phyloP scores from a whole-genome alignment of 2,113 vertebrate species.

The Serilophus lunatus region DNA sequence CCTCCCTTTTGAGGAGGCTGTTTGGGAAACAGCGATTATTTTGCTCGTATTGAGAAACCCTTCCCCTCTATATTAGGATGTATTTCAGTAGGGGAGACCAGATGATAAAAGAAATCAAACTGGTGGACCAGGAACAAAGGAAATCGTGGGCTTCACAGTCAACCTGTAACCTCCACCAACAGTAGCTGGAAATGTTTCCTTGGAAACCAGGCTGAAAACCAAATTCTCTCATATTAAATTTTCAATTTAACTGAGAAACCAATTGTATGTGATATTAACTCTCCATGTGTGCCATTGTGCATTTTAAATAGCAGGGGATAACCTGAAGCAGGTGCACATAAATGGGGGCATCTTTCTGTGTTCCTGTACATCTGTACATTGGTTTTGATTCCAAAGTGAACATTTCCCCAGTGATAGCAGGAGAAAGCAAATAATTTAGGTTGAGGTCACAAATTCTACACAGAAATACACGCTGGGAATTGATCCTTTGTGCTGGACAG shows the following conservation, averaged over 20 bases:
- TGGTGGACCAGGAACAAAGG: background rate
- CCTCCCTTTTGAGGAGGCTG: background rate
- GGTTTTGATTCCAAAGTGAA: background rate
- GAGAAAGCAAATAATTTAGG: background rate
- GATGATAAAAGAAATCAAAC: background rate
- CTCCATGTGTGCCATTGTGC: background rate
- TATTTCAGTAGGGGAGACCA: background rate
- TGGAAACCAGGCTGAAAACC: conserved; percentile 18
- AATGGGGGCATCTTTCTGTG: background rate
- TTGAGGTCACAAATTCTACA: background rate
- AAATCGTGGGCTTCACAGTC: background rate
- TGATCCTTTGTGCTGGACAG: background rate
- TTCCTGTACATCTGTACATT: background rate
- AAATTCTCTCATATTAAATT: background rate
- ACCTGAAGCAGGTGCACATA: background rate
- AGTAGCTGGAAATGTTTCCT: conserved; percentile 31
- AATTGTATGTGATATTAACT: background rate
- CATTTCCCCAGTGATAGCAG: background rate
- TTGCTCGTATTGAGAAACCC: background rate
- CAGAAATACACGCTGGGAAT: background rate
- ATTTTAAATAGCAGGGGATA: background rate
- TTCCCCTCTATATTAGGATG: background rate
- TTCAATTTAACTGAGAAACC: conserved; percentile 3
- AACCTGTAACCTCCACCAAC: background rate
- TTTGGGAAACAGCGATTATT: background rate